Base-by-base conservation (phyloP, 2,888 invertebrate species). In the Anorthoa munda region DNA sequence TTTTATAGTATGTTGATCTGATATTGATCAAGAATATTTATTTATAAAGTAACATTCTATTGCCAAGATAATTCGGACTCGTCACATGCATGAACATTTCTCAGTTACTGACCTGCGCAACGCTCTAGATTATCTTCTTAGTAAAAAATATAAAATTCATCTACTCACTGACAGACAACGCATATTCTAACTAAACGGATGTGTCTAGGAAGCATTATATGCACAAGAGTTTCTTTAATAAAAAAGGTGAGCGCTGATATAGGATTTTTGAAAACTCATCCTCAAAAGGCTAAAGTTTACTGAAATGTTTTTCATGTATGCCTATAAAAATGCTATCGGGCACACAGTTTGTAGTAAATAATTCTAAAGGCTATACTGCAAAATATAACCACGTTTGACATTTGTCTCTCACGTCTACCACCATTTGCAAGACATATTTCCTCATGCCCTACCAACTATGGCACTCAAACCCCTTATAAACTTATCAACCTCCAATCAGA, bases 1-100 rank as follows among this genome's bases (percentile, higher is more conserved):
- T 58, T 74, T 73, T 39, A 73, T 55, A 48, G 61, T 74, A 39
- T 50, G 48, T 2, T 74, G 55, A 23, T 50, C 5, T 26, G 18
- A 51, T 15, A 18, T 17, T 31, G 7, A 31, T 60, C 26, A 72
- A 23, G 5, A 61, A 72, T 18, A 13, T 1, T 23, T 4, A 23
- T 31, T 68, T 45, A 7, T 23, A 66, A 21, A 68, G 3, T 56
- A 12, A 67, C 17, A 66, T 46, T 4, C 0, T 2, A 1, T 23
- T 21, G 5, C 23, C 17, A 21, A 21, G 15, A 31, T 60, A 26
- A 48, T 18, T 50, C 39, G 0, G 2, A 18, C 15, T 51, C 1
- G 21, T 21, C 23, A 18, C 12, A n/a, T 4, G 39, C 11, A 63
- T 4, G n/a, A 60, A 39, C 2, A 15, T 21, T 21, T 5, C 5